Base-by-base conservation (phyloP, 2,113 vertebrate species). In the Lathamus discolor region DNA sequence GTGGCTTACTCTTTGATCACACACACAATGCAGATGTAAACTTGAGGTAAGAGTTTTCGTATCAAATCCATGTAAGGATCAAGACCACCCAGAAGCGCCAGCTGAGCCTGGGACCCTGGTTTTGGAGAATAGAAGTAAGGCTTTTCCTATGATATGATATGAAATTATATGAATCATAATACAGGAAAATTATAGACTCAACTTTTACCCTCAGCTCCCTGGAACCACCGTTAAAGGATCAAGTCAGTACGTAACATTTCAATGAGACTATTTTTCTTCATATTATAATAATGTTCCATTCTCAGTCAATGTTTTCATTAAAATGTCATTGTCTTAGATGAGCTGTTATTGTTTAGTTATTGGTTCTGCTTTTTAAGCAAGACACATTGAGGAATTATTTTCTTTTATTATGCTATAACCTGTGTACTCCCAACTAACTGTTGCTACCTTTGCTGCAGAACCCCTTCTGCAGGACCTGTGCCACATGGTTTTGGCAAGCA, bases 1-100 rank as follows among this genome's bases (percentile, higher is more conserved):
- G 83, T 1, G 9, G 75, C 83, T 95, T 91, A 35, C 46, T 55
- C 92, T 92, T 95, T 78, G 93, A 96, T 97, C 90, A 83, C 27
- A 39, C 25, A 29, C 54, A 70, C 18, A 64, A 57, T 49, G 49
- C 81, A 93, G 88, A 81, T 68, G 61, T 73, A 61, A 88, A 89
- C 55, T 39, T 70, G 73, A 94, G 90, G 92, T 94, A 95, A 81
- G 68, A 46, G 73, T 43, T 88, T 69, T 90, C 18, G 2, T 46
- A 62, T 74, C 85, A 81, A 6, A 35, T 68, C 68, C 51, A 81
- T 19, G 3, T 46, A 83, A 86, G 68, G 41, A 63, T 92, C 81
- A 66, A 67, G 89, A 57, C 86, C 88, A 92, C 91, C 79, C 92
- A 92, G 83, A 93, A 95, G 57, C 51, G 23, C 51, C 77, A 88